These are phyloP conservation scores for Chrysocyon brachyurus DNA, from an alignment of 2,797 vertebrate genomes.

Conservation along the genomic window DNA sequence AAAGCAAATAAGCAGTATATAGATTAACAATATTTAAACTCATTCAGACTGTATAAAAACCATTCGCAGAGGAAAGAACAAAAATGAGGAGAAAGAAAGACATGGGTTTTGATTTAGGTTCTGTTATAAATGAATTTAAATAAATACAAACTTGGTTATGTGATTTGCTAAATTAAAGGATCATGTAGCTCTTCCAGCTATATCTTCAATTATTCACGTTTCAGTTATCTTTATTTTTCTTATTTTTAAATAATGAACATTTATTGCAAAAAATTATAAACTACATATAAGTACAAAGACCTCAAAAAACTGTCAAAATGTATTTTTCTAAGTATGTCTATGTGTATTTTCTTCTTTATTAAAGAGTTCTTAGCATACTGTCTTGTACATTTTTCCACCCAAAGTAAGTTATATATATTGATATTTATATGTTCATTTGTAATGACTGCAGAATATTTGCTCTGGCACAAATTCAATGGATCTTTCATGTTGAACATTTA, in stretches of 20 bases:
- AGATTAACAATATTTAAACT: neutral
- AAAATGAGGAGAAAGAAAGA: neutral
- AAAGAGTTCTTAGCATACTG: neutral
- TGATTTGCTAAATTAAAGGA: neutral
- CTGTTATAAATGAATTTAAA: neutral
- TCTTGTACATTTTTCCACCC: neutral
- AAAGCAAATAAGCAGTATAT: neutral
- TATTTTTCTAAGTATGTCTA: neutral
- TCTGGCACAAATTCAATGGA: neutral
- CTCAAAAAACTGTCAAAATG: neutral
- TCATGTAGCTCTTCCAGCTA: neutral
- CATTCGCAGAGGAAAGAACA: neutral
- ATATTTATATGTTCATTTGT: neutral
- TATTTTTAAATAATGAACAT: neutral
- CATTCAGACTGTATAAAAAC: neutral
- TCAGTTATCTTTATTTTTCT: neutral
- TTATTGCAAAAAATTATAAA: neutral
- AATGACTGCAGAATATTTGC: neutral
- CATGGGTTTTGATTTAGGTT: neutral
- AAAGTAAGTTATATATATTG: neutral
- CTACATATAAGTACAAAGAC: neutral
- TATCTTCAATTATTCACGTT: neutral
- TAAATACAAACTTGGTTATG: neutral
- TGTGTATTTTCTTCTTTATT: neutral
- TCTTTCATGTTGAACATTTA: neutral